Base-by-base conservation (phyloP, 2,888 invertebrate genomes). In the Eudemis profundana region DNA sequence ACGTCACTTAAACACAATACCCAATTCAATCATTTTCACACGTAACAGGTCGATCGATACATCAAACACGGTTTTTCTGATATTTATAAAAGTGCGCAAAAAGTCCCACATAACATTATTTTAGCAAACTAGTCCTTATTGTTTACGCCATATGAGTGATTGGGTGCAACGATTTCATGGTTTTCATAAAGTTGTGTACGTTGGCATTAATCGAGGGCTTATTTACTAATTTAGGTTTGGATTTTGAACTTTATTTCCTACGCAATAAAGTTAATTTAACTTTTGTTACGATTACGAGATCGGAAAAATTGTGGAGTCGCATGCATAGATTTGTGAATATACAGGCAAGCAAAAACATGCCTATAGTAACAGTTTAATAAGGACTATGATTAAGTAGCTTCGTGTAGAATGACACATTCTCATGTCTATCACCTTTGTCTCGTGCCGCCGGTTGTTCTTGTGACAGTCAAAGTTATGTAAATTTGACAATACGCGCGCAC, bases 11-110 rank as follows among this genome's bases (percentile, higher is more conserved):
- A 36, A 57, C 46, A 57, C 44, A 57, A 57, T 46, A 29, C 57
- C 15, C 27, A 57, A 23, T 57, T 57, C 57, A 63, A 63, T 63
- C 49, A 63, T 40, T 57, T 57, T 63, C 63, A 42, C 63, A 63
- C 63, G 56, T 57, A 63, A 56, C 56, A 42, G 49, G 33, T 12
- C 12, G 33, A 57, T 42, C 63, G 47, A 61, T 61, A 50, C 50
- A 49, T 57, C 56, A 42, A 56, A 17, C 19, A 29, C n/a, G 33
- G 10, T 63, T 63, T 56, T 63, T 57, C 5, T 21, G 4, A 12
- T 49, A 56, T 47, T 62, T 62, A 54, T 27, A 56, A 29, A 29
- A 44, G 17, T 29, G 29, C 44, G 44, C 19, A 29, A 17, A 17
- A 29, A n/a, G 15, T 17, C n/a, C n/a, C n/a, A n/a, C n/a, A n/a